Evolutionary conservation across 2,113 vertebrate species (phyloP).

Genomic region (Thomomys bottae): DNA sequence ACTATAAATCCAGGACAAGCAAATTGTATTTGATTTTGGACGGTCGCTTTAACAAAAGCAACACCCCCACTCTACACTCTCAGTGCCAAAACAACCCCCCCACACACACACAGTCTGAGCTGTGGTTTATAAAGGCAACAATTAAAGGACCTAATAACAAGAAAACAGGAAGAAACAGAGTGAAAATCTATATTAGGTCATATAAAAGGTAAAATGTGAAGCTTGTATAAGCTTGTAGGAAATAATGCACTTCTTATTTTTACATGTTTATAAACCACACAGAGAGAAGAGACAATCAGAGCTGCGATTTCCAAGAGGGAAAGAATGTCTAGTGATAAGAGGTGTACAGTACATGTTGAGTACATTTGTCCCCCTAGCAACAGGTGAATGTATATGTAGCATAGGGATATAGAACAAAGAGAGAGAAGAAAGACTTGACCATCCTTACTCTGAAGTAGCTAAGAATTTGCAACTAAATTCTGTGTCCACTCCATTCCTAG

Average conservation of each 20-base stretch:
- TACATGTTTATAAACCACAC: no score
- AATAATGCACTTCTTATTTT: constrained; percentile 1
- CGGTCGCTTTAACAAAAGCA: constrained; percentile 61
- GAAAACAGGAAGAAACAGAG: constrained; percentile 47
- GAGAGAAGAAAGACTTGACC: neutral
- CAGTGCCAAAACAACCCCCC: constrained; percentile 28
- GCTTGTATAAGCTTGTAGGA: constrained; percentile 28
- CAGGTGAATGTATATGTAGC: constrained; percentile 81
- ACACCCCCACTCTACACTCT: neutral
- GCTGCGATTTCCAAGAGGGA: constrained; percentile 56
- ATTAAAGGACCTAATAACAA: constrained; percentile 49
- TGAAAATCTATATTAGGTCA: constrained; percentile 49
- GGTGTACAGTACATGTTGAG: constrained; percentile 33
- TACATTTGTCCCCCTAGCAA: constrained; percentile 85
- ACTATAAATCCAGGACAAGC: constrained; percentile 87
- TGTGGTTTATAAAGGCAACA: constrained; percentile 70
- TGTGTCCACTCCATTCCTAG: neutral
- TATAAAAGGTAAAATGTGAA: constrained; percentile 32
- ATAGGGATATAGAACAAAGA: constrained; percentile 38
- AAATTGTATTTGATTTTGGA: constrained; percentile 70
- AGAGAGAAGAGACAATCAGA: constrained; percentile 26
- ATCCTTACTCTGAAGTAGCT: neutral
- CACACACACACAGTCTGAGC: constrained; percentile 41
- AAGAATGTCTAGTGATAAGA: constrained; percentile 46
- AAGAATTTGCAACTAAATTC: neutral